Evolutionary conservation across 2,113 vertebrate species (phyloP), one percentile per base, ranked within the genome.

Genomic region (Gymnocephalus cernua): DNA sequence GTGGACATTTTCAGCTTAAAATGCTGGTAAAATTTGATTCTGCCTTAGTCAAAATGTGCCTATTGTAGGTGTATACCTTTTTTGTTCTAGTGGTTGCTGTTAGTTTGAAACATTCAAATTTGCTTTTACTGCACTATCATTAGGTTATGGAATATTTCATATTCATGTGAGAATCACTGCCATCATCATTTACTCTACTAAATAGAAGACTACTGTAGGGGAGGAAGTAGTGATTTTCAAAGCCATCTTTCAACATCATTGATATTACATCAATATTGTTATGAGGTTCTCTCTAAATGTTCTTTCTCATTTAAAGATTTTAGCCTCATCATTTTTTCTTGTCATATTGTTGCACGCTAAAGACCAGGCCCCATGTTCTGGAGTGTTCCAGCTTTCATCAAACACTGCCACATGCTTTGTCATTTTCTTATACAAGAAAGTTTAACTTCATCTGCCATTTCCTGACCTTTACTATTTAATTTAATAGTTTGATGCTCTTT

Each of bases 401-500:
- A 23, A 27, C 32, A 41, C 16, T 53, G 25, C 27, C 18, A n/a
- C 12, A 10, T 14, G 38, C 25, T 32, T 68, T 53, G 12, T 53
- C 29, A 53, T 35, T 53, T 53, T 8, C 0, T n/a, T 15, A 32
- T 25, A 59, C 25, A 61, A 23, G 25, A 9, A 76, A 32, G 15
- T 64, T 57, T 38, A 48, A 73, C 11, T 25, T 48, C 0, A 48
- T 32, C 12, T 12, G 15, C 50, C 23, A 21, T 35, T 74, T 41
- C 51, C 23, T 61, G 41, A 59, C 45, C 70, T 61, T 50, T 66
- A 16, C 51, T 70, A 23, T 63, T n/a, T n/a, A n/a, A n/a, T n/a
- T n/a, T 45, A 19, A 44, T 53, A 70, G 29, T 74, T 67, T 16
- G 1, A 73, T 41, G 11, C 5, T 19, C 18, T 29, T 2, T 21